phyloP scores from a whole-genome alignment of 2,797 vertebrate species.

The Chaenodraco wilsoni region DNA sequence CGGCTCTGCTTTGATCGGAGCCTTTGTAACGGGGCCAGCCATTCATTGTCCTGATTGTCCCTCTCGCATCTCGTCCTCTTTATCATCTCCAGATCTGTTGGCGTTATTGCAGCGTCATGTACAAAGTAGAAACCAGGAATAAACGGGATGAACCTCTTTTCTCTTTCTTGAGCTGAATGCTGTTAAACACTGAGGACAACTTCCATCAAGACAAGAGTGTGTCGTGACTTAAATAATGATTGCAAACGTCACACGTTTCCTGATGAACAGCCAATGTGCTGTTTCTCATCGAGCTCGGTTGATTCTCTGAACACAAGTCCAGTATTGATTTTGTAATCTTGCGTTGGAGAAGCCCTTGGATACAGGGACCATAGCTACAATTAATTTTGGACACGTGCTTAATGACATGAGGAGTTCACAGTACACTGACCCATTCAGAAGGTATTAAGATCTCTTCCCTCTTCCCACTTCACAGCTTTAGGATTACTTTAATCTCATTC shows the following conservation, averaged over 20 bases:
- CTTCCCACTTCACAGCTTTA: neutral
- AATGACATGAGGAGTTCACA: neutral
- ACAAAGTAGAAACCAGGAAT: slow-evolving; percentile 69
- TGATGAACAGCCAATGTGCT: neutral
- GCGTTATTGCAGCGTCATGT: slow-evolving; percentile 71
- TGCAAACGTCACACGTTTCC: neutral
- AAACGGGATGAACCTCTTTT: slow-evolving; percentile 62
- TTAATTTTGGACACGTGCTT: neutral
- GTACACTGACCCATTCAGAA: neutral
- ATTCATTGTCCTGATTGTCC: slow-evolving; percentile 26
- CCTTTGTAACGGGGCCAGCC: slow-evolving; percentile 43
- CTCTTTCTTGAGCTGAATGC: slow-evolving; percentile 8
- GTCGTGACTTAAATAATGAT: neutral
- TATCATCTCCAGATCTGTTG: slow-evolving; percentile 51
- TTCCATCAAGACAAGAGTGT: neutral
- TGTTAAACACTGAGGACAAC: neutral
- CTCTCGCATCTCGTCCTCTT: slow-evolving; percentile 16
- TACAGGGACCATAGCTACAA: neutral
- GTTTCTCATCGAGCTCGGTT: neutral
- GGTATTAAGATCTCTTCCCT: neutral
- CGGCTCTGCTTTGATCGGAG: slow-evolving; percentile 55
- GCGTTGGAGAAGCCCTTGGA: too few species aligned
- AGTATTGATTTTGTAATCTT: neutral
- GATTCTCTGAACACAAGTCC: neutral
- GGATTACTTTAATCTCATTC: too few species aligned